Base-by-base conservation (phyloP, 2,797 vertebrate species). In the Sternarchorhynchus goeldii region DNA sequence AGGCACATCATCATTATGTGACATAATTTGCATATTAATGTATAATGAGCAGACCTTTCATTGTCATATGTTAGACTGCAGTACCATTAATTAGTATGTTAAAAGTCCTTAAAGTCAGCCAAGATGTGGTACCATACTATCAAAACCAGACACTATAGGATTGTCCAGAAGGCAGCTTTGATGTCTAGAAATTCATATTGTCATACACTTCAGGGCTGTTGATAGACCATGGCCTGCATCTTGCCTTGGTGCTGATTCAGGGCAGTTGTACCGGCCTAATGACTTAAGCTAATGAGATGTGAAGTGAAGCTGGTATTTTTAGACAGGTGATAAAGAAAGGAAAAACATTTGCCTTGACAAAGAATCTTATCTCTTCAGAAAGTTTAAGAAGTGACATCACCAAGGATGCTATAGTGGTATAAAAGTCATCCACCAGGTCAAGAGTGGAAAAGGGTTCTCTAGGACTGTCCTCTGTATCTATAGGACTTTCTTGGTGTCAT, bases 281-380 rank as follows among this genome's bases (percentile, higher is more conserved):
- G 70, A 88, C 81, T 90, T 88, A 86, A 84, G 77, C 73, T 89
- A 88, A 92, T 90, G 79, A 88, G 86, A 79, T 86, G 25, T 25
- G 1, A 79, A 89, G 87, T 83, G 80, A 88, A 86, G 79, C 83
- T 84, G 89, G 87, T 84, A 89, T 89, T 91, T 89, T 84, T 84
- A 82, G 84, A 80, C 78, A 81, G 78, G 69, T 60, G 83, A 83
- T 84, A 57, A 75, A 80, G 76, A 76, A 85, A 85, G 81, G 76
- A 83, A 85, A 79, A 85, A 84, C 18, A 82, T 81, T 76, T 82
- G 29, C 71, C 77, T 41, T 82, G 88, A 78, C 78, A 74, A 89
- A 76, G 77, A 78, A 62, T 78, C 81, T 87, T 87, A 87, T 73
- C 73, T 83, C 78, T 80, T 83, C 72, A 89, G 88, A 85, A 62